Base-by-base conservation (phyloP, 2,888 invertebrate genomes). In the Priapulus caudatus region DNA sequence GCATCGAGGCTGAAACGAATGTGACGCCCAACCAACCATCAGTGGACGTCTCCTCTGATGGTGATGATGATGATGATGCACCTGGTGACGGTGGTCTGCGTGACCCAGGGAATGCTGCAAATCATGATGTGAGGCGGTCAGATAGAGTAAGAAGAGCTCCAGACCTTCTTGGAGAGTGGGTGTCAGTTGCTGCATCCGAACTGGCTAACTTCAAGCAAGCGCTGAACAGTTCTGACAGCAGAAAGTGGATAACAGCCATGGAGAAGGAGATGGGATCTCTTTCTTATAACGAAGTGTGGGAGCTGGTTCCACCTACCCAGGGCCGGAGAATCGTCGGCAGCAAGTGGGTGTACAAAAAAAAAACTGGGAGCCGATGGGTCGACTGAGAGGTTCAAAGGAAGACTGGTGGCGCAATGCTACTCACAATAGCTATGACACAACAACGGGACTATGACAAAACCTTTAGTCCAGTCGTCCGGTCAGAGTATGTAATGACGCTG, bases 361-460 rank as follows among this genome's bases (percentile, higher is more conserved):
- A 53, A 53, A 20, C 15, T 4, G 19, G 20, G 18, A 15, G 15
- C 45, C 4, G 47, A 53, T 53, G 53, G 53, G 16, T 10, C 2
- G 20, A 23, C 23, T 2, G 46, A 47, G 15, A 4, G 48, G 2
- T 56, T 45, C 53, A 55, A 58, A 46, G 53, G 45, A 10, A 18
- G 58, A 19, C 24, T 58, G 16, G 58, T 58, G 10, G 56, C 58
- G 1, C 45, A 56, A 20, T 52, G 54, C 3, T 59, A 20, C 20
- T n/a, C 48, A n/a, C 49, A 59, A 33, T 10, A 33, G n/a, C 33
- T n/a, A 10, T 10, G n/a, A n/a, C n/a, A n/a, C n/a, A n/a, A n/a
- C n/a, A 54, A 15, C 50, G 62, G 4, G 59, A 63, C 46, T 60
- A 54, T 47, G 49, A 45, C 21, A 58, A 62, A 49, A 62, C 59